Percentiles rank a stretch among this genome's conserved stretches.
Evolutionary conservation across 1,140 invertebrate genomes (phyloP).

Genomic region (Charaxes varanes): DNA sequence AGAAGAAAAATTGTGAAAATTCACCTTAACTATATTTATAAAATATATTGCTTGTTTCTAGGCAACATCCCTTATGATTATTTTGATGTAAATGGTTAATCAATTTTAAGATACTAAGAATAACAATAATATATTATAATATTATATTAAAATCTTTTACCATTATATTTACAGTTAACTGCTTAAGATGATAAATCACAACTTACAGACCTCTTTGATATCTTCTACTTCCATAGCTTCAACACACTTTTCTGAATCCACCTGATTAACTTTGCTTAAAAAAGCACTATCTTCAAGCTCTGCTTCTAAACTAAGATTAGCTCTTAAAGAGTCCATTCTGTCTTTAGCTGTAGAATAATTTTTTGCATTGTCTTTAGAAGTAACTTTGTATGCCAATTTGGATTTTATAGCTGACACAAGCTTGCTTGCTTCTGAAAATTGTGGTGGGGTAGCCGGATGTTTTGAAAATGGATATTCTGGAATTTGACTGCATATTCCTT

Average conservation of each 20-base stretch:
- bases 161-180: too few species aligned
- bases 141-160: too few species aligned
- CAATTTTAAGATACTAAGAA: too few species aligned
- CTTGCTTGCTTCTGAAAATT: slow-evolving; percentile 62
- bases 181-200: too few species aligned
- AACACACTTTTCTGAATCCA: slow-evolving; percentile 10
- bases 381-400: slow-evolving; percentile 42
- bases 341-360: slow-evolving; percentile 38
- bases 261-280: slow-evolving; percentile 19
- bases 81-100: too few species aligned
- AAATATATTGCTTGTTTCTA: too few species aligned
- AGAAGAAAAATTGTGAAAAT: slow-evolving; percentile 12
- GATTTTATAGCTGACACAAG: slow-evolving; percentile 60
- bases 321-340: slow-evolving; percentile 34
- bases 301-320: slow-evolving; percentile 31
- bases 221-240: slow-evolving; percentile 55
- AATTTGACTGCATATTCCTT: slow-evolving; percentile 52
- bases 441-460: slow-evolving; percentile 57
- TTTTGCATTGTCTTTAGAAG: slow-evolving; percentile 27
- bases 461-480: slow-evolving; percentile 55
- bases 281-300: slow-evolving; percentile 24
- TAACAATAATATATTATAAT: too few species aligned
- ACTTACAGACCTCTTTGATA: slow-evolving; percentile 42
- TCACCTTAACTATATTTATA: too few species aligned
- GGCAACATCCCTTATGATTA: too few species aligned